phyloP scores from a whole-genome alignment of 2,888 invertebrate species.

The Synanthedon formicaeformis region DNA sequence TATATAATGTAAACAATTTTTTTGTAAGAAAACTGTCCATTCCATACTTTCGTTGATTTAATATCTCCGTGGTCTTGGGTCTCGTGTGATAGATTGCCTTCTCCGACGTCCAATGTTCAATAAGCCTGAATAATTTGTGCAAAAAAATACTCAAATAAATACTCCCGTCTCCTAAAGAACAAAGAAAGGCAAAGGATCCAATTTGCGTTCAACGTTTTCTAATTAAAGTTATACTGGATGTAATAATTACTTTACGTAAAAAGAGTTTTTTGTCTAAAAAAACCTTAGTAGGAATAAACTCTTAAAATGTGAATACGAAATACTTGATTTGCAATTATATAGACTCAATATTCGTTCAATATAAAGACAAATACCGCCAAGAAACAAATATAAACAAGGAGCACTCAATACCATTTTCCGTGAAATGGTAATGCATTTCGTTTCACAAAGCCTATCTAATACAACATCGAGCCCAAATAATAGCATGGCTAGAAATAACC shows the following conservation, averaged over 20 bases:
- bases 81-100: constrained; percentile 46
- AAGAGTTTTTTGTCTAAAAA: too few relatives aligned
- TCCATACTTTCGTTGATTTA: too few relatives aligned
- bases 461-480: constrained; percentile 30
- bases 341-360: too few relatives aligned
- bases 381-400: neutral
- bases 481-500: constrained; percentile 39
- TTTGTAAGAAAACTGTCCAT: too few relatives aligned
- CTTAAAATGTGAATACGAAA: too few relatives aligned
- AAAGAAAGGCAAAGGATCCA: constrained; percentile 34
- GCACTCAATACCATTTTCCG: constrained; percentile 5
- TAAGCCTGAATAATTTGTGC: constrained; percentile 51
- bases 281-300: too few relatives aligned
- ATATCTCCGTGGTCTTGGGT: constrained; percentile 17
- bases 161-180: constrained; percentile 24
- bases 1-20: too few relatives aligned
- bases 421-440: constrained; percentile 27
- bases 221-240: constrained; percentile 20
- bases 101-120: constrained; percentile 42
- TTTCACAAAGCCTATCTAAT: constrained; percentile 26
- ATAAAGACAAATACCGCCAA: neutral
- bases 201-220: constrained; percentile 32
- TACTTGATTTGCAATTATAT: too few relatives aligned
- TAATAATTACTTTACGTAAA: neutral
- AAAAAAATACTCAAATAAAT: constrained; percentile 42